Conservation (phyloP, 92 coral and sea anemone species). For the Parazoanthus atlanticus region DNA sequence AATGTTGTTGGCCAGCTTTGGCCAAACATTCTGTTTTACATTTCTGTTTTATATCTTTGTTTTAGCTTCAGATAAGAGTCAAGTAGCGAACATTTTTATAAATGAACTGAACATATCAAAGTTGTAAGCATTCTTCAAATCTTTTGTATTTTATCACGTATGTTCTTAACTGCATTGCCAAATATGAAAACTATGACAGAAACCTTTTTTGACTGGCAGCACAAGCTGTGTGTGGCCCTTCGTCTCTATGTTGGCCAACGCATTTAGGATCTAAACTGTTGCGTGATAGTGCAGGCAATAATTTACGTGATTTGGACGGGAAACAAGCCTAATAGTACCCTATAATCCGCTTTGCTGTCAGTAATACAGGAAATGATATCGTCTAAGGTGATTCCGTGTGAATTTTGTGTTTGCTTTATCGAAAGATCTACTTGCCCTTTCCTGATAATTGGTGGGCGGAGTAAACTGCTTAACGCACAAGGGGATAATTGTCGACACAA, state of each 20-base stretch:
- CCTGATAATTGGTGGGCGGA: slow-evolving; percentile 35
- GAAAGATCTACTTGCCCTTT: background rate
- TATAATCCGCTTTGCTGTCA: background rate
- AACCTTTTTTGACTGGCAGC: background rate
- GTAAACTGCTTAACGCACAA: slow-evolving; percentile 16
- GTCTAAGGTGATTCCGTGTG: slow-evolving; percentile 16
- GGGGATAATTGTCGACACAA: slow-evolving; percentile 11
- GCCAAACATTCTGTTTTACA: background rate
- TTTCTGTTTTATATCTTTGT: background rate
- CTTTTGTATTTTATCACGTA: slow-evolving; percentile 6
- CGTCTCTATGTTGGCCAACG: background rate
- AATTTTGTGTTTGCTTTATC: slow-evolving; percentile 7
- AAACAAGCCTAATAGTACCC: slow-evolving; percentile 14
- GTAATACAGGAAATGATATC: slow-evolving; percentile 6
- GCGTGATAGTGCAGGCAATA: slow-evolving; percentile 22
- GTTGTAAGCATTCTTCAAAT: background rate
- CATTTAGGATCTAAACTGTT: background rate
- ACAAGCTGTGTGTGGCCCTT: slow-evolving; percentile 16
- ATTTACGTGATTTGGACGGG: slow-evolving; percentile 20
- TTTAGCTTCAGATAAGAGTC: background rate
- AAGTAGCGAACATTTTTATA: background rate
- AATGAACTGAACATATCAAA: background rate
- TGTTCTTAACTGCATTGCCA: background rate
- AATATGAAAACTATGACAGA: background rate
- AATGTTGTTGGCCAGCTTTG: background rate